phyloP scores from a whole-genome alignment of 2,888 invertebrate species.

The Nasonia oneida region DNA sequence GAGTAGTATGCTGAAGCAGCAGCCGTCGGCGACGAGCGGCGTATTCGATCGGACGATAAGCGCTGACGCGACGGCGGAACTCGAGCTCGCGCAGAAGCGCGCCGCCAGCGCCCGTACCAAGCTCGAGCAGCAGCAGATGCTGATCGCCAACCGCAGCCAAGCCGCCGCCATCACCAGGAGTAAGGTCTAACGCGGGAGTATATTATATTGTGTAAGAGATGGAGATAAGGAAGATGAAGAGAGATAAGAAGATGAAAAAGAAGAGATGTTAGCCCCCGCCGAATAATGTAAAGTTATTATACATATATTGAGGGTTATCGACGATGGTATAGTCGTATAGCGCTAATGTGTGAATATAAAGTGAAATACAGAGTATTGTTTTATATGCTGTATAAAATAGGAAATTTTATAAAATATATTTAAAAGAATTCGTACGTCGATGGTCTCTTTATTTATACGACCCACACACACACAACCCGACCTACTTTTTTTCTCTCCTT shows the following conservation, averaged over 20 bases:
- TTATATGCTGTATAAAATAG: slow-evolving; percentile 79
- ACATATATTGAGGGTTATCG: slow-evolving; percentile 67
- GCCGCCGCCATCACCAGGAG: slow-evolving; percentile 53
- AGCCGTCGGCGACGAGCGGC: slow-evolving; percentile 54
- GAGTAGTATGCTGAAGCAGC: slow-evolving; percentile 49
- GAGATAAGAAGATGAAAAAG: slow-evolving; percentile 70
- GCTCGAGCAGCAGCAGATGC: slow-evolving; percentile 49
- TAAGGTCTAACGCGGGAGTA: slow-evolving; percentile 29
- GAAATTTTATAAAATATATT: slow-evolving; percentile 79
- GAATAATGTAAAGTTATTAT: slow-evolving; percentile 75
- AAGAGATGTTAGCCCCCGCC: slow-evolving; percentile 73
- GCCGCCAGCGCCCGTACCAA: slow-evolving; percentile 64
- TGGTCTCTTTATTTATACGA: slow-evolving; percentile 20
- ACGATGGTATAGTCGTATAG: slow-evolving; percentile 75
- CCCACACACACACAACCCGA: background rate
- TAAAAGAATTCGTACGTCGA: slow-evolving; percentile 68
- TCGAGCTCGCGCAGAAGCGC: slow-evolving; percentile 72
- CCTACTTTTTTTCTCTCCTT: background rate
- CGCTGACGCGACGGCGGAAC: slow-evolving; percentile 71
- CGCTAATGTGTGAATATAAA: slow-evolving; percentile 79
- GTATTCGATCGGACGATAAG: slow-evolving; percentile 71
- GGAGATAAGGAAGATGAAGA: background rate
- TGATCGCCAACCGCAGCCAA: slow-evolving; percentile 65
- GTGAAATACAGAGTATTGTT: slow-evolving; percentile 79
- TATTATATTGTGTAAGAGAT: background rate